Percentiles rank a stretch among this genome's conserved stretches.
Conservation (phyloP, 2,888 invertebrate genomes). For the Cordilura impudica region DNA sequence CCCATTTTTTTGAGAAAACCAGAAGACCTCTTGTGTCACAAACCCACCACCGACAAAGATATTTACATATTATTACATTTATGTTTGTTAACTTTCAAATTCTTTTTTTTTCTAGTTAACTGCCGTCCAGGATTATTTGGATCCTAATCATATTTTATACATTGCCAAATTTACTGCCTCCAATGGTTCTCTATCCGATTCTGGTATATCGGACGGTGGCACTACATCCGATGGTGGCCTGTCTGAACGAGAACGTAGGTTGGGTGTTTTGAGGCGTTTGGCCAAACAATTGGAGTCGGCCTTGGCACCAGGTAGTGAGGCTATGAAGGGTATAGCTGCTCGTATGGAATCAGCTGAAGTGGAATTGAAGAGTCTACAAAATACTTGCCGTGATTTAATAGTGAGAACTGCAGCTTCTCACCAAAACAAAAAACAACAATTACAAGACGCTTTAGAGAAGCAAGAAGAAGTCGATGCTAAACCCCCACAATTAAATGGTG, state of each 20-base stretch:
- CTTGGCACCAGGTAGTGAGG: constrained; percentile 83
- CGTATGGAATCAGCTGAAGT: constrained; percentile 84
- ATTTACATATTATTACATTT: too few relatives aligned
- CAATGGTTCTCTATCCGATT: constrained; percentile 84
- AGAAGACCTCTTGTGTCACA: too few relatives aligned
- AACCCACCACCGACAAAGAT: too few relatives aligned
- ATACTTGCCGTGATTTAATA: constrained; percentile 82
- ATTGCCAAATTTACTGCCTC: constrained; percentile 77
- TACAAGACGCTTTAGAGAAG: constrained; percentile 53
- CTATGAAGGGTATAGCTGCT: constrained; percentile 81
- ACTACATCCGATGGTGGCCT: constrained; percentile 85
- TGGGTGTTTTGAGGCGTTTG: constrained; percentile 82
- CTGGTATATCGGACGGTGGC: constrained; percentile 87
- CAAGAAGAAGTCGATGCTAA: constrained; percentile 36
- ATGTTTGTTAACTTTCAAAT: too few relatives aligned
- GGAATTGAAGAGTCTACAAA: constrained; percentile 83
- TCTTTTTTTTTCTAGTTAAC: constrained; percentile 66
- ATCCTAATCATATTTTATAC: constrained; percentile 75
- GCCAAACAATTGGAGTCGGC: constrained; percentile 83
- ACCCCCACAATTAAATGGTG: constrained; percentile 44
- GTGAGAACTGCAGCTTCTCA: constrained; percentile 78
- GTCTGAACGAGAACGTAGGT: constrained; percentile 82
- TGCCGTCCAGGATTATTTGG: constrained; percentile 75
- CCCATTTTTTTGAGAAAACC: too few relatives aligned
- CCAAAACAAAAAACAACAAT: constrained; percentile 71